Base-by-base conservation (phyloP, 2,113 vertebrate species). In the Psittacula cyanocephala region DNA sequence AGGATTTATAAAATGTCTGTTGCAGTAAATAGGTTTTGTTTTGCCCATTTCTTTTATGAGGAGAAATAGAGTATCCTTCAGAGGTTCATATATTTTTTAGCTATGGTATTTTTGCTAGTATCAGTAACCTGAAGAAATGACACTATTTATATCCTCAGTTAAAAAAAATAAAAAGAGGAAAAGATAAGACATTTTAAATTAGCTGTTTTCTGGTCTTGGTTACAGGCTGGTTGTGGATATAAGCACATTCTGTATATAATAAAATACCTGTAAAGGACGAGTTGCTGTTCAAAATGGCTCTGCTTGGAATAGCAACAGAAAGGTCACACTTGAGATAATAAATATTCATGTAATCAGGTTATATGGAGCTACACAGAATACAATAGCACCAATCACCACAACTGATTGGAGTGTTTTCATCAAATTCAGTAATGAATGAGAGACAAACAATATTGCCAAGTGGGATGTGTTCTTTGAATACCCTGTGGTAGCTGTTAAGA, bases 331-430 rank as follows among this genome's bases (percentile, higher is more conserved):
- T 75, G 27, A 52, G 35, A 76, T 90, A 72, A 88, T 95, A 96
- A 97, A 96, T 96, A 96, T 96, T 96, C 87, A 96, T 94, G 94
- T 89, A 94, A 96, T 97, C 94, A 96, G 50, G 69, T 96, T 93
- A 87, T 89, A 77, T 91, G 79, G 63, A 93, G 74, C 86, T 82
- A 62, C 49, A 68, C 9, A 72, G 49, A 91, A 69, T 81, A 94
- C 71, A 91, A 77, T 91, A 84, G 63, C 46, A 90, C 19, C 52
- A 90, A 81, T 97, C 91, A 94, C 39, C 43, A n/a, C 41, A 84
- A 96, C 92, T 91, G 95, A 93, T 62, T 94, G 88, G 78, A 91
- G 70, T 93, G 50, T 89, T 91, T 86, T 93, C 46, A 53, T 81
- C n/a, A 37, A 59, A 55, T 85, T 89, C 59, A 83, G 46, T 43